Evolutionary conservation across 2,797 vertebrate species (phyloP).

Genomic region (Anguilla megastoma): DNA sequence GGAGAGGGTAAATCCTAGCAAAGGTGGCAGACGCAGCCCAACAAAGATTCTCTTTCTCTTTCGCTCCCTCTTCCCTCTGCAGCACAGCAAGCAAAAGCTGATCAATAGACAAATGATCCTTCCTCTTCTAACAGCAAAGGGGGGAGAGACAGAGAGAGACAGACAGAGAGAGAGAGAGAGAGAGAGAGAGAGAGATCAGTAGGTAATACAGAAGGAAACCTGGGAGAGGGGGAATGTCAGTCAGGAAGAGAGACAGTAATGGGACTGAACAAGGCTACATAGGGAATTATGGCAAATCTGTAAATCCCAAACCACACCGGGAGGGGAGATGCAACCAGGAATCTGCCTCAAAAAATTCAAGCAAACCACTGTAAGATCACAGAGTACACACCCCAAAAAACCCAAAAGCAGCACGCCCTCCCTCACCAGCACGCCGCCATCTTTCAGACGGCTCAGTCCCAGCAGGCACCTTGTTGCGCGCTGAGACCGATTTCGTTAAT

Average conservation of each 20-base stretch:
- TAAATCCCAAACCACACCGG: neutral
- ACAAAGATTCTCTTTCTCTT: neutral
- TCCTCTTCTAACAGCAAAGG: too few species aligned
- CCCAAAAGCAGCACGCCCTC: neutral
- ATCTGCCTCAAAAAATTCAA: neutral
- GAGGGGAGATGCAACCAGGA: neutral
- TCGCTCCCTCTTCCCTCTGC: neutral
- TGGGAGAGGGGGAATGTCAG: neutral
- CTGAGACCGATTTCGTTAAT: neutral
- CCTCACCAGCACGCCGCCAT: neutral
- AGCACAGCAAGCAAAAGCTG: neutral
- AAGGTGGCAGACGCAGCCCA: neutral
- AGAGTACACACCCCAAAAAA: neutral
- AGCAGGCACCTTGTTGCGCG: neutral
- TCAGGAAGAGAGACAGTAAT: neutral
- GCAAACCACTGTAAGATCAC: neutral
- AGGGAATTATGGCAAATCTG: neutral
- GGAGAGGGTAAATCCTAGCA: neutral
- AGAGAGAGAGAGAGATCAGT: neutral
- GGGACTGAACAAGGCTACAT: neutral
- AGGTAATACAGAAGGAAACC: neutral
- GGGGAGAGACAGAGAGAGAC: neutral
- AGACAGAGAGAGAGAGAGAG: neutral
- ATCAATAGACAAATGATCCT: constrained; percentile 11
- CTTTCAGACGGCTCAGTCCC: neutral